Conservation (phyloP, 2,888 invertebrate genomes). For the Sympetrum striolatum region DNA sequence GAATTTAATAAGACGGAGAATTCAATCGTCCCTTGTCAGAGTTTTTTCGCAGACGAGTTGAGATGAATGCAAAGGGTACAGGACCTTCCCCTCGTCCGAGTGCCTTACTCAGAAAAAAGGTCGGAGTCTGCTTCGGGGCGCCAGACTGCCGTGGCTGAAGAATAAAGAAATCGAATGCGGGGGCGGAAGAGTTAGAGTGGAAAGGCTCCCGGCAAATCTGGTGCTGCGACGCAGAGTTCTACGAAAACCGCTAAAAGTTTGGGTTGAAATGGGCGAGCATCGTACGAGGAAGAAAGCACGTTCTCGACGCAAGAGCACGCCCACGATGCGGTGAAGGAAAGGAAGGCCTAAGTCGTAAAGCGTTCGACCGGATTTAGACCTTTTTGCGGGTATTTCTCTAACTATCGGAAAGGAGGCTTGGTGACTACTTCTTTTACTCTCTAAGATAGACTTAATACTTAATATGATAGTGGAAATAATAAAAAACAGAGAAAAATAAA, state of each 20-base stretch:
- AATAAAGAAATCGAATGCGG: background rate
- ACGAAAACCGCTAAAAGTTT: background rate
- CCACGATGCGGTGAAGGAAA: background rate
- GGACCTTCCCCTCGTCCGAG: background rate
- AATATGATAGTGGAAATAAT: too few relatives aligned
- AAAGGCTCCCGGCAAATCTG: background rate
- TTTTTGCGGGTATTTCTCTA: too few relatives aligned
- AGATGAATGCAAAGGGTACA: background rate
- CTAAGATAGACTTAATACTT: too few relatives aligned
- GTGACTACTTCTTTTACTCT: too few relatives aligned
- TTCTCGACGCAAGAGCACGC: background rate
- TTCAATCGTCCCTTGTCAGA: background rate
- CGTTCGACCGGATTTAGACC: too few relatives aligned
- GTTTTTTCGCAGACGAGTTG: background rate
- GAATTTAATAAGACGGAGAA: background rate
- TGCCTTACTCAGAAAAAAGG: background rate
- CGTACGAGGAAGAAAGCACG: background rate
- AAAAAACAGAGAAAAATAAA: too few relatives aligned
- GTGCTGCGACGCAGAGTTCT: background rate
- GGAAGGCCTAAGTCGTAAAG: too few relatives aligned
- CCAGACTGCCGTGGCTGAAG: background rate
- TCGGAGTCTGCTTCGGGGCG: background rate
- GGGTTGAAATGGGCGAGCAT: background rate
- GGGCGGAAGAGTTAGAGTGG: background rate
- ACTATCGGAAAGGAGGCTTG: too few relatives aligned